Evolutionary conservation across 2,888 invertebrate species (phyloP).

Genomic region (Polylopha cassiicola): DNA sequence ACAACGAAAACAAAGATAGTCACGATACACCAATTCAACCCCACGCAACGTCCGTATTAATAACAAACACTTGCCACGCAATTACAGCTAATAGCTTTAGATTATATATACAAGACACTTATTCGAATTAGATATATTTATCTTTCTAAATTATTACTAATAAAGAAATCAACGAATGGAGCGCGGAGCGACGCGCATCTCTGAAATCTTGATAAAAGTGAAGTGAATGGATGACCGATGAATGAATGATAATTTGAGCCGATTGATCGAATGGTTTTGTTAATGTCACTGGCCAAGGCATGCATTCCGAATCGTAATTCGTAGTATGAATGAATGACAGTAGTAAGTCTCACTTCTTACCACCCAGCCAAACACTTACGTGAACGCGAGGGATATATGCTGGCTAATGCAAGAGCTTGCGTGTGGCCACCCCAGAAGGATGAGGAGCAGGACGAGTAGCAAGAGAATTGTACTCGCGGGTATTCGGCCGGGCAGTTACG

Average conservation of each 20-base stretch:
- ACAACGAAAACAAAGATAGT: slow-evolving; percentile 26
- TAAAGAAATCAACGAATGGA: slow-evolving; percentile 12
- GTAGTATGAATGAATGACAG: no score
- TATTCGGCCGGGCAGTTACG: no score
- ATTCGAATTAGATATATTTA: neutral
- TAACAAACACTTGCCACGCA: neutral
- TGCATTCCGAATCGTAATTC: no score
- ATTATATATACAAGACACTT: slow-evolving; percentile 1
- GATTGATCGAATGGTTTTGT: neutral
- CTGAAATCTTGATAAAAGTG: slow-evolving; percentile 15
- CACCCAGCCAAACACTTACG: no score
- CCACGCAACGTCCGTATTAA: slow-evolving; percentile 6
- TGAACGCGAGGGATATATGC: no score
- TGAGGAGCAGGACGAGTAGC: no score
- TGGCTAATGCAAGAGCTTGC: no score
- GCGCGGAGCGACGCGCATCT: slow-evolving; percentile 19
- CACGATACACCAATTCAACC: slow-evolving; percentile 19
- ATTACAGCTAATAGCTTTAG: slow-evolving; percentile 1
- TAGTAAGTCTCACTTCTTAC: no score
- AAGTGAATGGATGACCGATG: slow-evolving; percentile 15
- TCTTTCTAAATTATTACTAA: slow-evolving; percentile 9
- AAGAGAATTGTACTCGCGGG: no score
- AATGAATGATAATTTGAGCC: slow-evolving; percentile 10
- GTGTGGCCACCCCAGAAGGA: no score
- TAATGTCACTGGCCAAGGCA: no score